Evolutionary conservation across 2,888 invertebrate genomes (phyloP).

Genomic region (Cistogaster globosa): DNA sequence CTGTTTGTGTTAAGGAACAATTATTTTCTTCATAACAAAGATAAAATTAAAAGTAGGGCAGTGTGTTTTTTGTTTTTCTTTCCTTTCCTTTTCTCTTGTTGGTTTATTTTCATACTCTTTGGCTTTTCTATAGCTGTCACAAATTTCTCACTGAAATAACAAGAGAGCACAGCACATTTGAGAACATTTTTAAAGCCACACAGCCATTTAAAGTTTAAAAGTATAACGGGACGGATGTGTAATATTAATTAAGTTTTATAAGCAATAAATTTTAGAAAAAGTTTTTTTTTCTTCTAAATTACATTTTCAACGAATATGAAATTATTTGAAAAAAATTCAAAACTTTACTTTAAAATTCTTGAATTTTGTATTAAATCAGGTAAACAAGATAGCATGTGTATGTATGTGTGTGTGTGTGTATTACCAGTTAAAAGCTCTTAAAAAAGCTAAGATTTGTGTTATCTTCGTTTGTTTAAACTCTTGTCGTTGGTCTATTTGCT

Average conservation of each 20-base stretch:
- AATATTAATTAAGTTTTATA: slow-evolving; percentile 35
- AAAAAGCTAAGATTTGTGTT: slow-evolving; percentile 13
- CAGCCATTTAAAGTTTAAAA: slow-evolving; percentile 57
- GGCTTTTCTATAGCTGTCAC: background rate
- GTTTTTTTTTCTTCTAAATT: too few species aligned
- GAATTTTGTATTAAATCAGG: background rate
- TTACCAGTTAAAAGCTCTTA: slow-evolving; percentile 50
- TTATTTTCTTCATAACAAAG: slow-evolving; percentile 63
- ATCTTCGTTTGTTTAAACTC: background rate
- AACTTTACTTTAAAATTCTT: too few species aligned
- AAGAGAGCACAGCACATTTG: background rate
- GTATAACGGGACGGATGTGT: slow-evolving; percentile 71
- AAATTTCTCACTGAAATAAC: background rate
- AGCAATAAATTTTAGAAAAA: slow-evolving; percentile 1
- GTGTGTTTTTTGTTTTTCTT: slow-evolving; percentile 80
- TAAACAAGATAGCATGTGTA: too few species aligned
- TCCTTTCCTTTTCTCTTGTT: slow-evolving; percentile 52
- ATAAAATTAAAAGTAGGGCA: slow-evolving; percentile 80
- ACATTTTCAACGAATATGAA: too few species aligned
- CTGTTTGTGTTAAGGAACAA: slow-evolving; percentile 37
- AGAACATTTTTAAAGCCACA: background rate
- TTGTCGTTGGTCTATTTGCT: slow-evolving; percentile 10
- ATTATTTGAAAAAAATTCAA: too few species aligned
- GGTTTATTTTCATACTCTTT: slow-evolving; percentile 38
- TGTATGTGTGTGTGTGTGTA: slow-evolving; percentile 8